Evolutionary conservation across 1,140 invertebrate genomes (phyloP).

Genomic region (Pseudobourletiella spinata): DNA sequence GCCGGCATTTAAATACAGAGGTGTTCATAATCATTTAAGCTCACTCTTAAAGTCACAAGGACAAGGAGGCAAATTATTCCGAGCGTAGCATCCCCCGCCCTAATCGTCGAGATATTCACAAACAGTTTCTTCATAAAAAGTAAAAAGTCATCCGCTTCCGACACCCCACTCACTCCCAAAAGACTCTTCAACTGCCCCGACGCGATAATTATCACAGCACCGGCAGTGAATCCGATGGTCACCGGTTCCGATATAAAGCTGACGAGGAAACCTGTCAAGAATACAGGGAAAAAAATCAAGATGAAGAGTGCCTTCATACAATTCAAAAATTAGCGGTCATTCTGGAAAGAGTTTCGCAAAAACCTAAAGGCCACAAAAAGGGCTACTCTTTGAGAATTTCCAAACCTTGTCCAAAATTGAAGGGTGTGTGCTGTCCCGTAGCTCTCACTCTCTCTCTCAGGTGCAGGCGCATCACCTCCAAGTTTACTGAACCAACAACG

Average conservation of each 20-base stretch:
- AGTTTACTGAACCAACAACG: no score
- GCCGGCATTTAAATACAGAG: no score
- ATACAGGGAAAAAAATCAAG: slow-evolving; percentile 41
- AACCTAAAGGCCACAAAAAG: no score
- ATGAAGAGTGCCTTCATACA: no score
- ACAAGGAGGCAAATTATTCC: slow-evolving; percentile 48
- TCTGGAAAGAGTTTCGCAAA: no score
- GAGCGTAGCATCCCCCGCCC: slow-evolving; percentile 41
- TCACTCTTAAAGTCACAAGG: slow-evolving; percentile 39
- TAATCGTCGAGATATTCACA: slow-evolving; percentile 38
- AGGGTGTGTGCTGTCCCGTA: no score
- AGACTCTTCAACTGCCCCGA: slow-evolving; percentile 45
- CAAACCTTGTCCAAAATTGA: no score
- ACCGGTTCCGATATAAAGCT: slow-evolving; percentile 85
- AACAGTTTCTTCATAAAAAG: slow-evolving; percentile 40
- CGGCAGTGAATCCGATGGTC: slow-evolving; percentile 79
- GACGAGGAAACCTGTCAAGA: slow-evolving; percentile 41
- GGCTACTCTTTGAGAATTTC: no score
- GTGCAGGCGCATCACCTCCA: no score
- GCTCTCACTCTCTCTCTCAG: no score
- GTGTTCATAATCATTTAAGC: background rate
- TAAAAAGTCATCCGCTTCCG: slow-evolving; percentile 18
- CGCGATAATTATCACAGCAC: slow-evolving; percentile 63
- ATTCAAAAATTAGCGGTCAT: no score
- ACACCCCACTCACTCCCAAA: slow-evolving; percentile 38